These are phyloP conservation scores for Sinocyclocheilus maitianheensis DNA, from an alignment of 2,113 vertebrate species.

Conservation along the genomic window DNA sequence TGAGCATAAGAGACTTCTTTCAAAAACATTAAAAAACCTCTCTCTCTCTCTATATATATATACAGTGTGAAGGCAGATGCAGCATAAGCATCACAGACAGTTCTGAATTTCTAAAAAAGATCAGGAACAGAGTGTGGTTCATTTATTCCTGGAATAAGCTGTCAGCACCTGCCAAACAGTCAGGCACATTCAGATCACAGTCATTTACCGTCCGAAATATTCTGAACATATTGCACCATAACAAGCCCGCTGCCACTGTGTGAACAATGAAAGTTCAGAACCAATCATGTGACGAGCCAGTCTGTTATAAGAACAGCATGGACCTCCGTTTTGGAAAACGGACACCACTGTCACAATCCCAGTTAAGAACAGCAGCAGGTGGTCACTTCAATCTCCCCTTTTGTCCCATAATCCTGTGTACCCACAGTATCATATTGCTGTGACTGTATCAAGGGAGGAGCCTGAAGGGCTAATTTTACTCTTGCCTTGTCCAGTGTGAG, in stretches of 20 bases:
- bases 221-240: conserved; percentile 30
- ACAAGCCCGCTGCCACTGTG: neutral
- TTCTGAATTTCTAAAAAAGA: neutral
- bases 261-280: neutral
- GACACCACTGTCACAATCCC: conserved; percentile 42
- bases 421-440: neutral
- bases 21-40: neutral
- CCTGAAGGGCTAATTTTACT: conserved; percentile 42
- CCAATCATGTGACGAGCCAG: neutral
- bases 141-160: conserved; percentile 19
- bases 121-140: conserved; percentile 9
- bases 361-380: conserved; percentile 48
- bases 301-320: conserved; percentile 17
- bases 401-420: conserved; percentile 16
- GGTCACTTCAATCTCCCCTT: neutral
- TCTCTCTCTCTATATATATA: too few species aligned
- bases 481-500: neutral
- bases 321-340: conserved; percentile 25
- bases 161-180: conserved; percentile 31
- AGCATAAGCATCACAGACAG: neutral
- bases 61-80: neutral
- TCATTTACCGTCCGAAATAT: conserved; percentile 12
- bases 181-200: conserved; percentile 22
- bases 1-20: neutral
- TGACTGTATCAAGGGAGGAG: conserved; percentile 15